A percentile compares a stretch with the other conserved stretches of the same genome.
Evolutionary conservation across 1,140 invertebrate species (phyloP).

Genomic region (Eupristina koningsbergeri): DNA sequence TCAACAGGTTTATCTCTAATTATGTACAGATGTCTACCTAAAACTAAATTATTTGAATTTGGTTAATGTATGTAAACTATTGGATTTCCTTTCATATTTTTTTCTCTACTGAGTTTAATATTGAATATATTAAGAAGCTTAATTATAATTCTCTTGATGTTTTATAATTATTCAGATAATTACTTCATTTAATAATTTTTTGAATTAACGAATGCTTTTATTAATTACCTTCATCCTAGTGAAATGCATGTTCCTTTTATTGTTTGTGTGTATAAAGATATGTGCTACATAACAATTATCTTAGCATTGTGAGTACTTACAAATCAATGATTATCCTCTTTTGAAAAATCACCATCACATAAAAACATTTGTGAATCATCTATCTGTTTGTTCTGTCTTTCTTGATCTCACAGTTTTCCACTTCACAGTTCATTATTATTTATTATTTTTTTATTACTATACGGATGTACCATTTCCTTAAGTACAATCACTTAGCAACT

Average conservation of each 20-base stretch:
- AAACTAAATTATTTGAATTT: neutral
- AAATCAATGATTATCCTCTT: neutral
- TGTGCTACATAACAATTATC: conserved; percentile 1
- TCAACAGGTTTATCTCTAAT: neutral
- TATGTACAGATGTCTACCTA: neutral
- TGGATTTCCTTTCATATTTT: neutral
- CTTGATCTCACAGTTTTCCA: conserved; percentile 36
- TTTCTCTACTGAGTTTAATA: neutral
- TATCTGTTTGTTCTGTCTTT: neutral
- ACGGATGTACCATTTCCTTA: conserved; percentile 49
- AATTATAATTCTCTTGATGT: neutral
- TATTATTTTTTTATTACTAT: conserved; percentile 28
- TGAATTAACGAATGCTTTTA: neutral
- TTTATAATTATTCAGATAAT: neutral
- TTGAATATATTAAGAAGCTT: neutral
- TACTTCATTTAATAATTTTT: neutral
- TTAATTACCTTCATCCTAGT: conserved; percentile 1
- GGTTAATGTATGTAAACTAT: neutral
- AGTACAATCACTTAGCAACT: conserved; percentile 65
- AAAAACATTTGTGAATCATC: neutral
- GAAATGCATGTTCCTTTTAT: neutral
- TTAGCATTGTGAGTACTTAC: conserved; percentile 16
- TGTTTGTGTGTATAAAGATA: conserved; percentile 19
- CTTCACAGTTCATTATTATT: conserved; percentile 46
- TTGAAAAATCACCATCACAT: neutral